These are phyloP conservation scores for Harpalus rubripes DNA, from an alignment of 2,888 invertebrate species.

Conservation along the genomic window DNA sequence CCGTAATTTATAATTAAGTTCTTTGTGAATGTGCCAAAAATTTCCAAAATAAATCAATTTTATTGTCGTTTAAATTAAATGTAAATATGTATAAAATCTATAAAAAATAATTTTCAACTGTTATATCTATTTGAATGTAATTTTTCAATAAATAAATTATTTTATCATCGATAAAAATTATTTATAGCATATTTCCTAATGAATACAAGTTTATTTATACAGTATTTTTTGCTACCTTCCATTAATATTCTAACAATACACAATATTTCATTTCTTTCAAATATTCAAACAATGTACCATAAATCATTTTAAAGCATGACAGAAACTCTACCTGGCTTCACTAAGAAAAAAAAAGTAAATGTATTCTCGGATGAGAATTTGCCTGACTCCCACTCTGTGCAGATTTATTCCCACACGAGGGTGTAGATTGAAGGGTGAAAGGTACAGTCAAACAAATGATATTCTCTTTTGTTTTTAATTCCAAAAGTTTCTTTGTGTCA, in stretches of 20 bases:
- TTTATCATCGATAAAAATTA: not conserved
- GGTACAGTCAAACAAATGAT: constrained; percentile 28
- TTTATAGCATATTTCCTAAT: constrained; percentile 1
- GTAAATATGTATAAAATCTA: not conserved
- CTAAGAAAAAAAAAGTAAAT: not conserved
- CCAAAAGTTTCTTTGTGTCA: not conserved
- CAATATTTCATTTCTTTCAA: constrained; percentile 25
- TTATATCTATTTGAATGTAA: constrained; percentile 1
- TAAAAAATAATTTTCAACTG: not conserved
- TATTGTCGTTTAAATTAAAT: not conserved
- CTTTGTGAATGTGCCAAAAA: not conserved
- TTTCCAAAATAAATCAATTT: not conserved
- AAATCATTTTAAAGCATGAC: constrained; percentile 26
- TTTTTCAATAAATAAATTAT: not conserved
- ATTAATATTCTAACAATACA: constrained; percentile 2
- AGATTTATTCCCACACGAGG: constrained; percentile 28
- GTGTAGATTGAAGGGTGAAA: constrained; percentile 15
- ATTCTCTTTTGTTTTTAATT: constrained; percentile 31
- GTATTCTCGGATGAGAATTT: not conserved
- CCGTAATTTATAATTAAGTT: not conserved
- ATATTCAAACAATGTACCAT: constrained; percentile 7
- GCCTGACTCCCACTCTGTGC: constrained; percentile 33
- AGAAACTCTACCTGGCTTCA: not conserved
- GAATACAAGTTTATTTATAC: not conserved
- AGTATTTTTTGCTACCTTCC: not conserved